These are phyloP conservation scores for Molorchus minor DNA, from an alignment of 2,888 invertebrate species.

Conservation along the genomic window DNA sequence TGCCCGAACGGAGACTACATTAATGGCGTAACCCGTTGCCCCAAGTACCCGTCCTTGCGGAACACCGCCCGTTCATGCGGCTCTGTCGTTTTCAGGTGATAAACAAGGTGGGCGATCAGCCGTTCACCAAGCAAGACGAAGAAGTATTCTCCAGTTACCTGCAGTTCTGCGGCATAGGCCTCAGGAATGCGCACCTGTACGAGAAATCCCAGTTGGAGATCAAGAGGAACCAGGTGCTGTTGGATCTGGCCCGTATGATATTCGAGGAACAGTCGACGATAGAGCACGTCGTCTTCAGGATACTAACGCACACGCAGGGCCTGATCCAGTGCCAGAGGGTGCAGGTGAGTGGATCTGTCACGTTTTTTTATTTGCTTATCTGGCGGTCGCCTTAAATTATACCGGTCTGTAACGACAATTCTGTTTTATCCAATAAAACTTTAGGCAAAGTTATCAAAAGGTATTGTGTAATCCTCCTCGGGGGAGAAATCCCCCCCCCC, in stretches of 20 bases:
- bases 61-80: not conserved
- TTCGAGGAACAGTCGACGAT: slow-evolving; percentile 97
- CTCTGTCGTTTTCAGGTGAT: slow-evolving; percentile 72
- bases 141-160: slow-evolving; percentile 90
- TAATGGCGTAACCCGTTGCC: too few species aligned
- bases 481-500: not conserved
- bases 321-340: slow-evolving; percentile 94
- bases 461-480: too few species aligned
- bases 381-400: too few species aligned
- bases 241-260: slow-evolving; percentile 95
- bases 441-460: too few species aligned
- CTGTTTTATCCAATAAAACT: too few species aligned
- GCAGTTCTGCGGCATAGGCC: slow-evolving; percentile 95
- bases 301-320: slow-evolving; percentile 92
- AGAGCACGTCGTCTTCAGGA: slow-evolving; percentile 93
- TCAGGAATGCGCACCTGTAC: slow-evolving; percentile 95
- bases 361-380: too few species aligned
- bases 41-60: not conserved
- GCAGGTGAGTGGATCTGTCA: too few species aligned
- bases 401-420: too few species aligned
- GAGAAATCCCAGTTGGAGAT: slow-evolving; percentile 95
- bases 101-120: slow-evolving; percentile 86
- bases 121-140: slow-evolving; percentile 88
- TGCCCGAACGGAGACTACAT: too few species aligned
- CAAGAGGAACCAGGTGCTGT: slow-evolving; percentile 91